phyloP scores from a whole-genome alignment of 2,797 vertebrate genomes.

The Galagoides demidoff region DNA sequence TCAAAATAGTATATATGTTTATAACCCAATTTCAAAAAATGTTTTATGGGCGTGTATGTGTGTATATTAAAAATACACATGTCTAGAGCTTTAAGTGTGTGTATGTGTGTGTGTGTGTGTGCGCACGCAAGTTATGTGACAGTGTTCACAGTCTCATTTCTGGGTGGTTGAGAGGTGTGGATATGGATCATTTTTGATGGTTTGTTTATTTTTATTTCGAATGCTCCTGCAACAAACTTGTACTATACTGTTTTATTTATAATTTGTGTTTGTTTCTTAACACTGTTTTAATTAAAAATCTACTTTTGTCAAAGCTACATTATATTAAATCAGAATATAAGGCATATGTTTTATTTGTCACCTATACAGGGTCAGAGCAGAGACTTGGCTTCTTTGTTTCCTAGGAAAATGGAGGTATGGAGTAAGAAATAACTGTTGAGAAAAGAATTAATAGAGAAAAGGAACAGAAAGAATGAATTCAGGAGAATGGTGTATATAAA shows the following conservation, averaged over 20 bases:
- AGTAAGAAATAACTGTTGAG: neutral
- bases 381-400: slow-evolving; percentile 74
- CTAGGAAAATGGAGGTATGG: neutral
- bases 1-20: neutral
- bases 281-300: neutral
- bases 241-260: neutral
- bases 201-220: neutral
- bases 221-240: neutral
- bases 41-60: neutral
- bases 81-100: neutral
- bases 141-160: neutral
- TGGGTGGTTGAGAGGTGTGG: neutral
- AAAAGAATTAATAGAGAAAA: neutral
- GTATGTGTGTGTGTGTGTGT: neutral
- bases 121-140: neutral
- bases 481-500: slow-evolving; percentile 75
- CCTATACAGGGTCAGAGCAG: slow-evolving; percentile 34
- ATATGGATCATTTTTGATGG: neutral
- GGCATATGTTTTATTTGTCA: slow-evolving; percentile 70
- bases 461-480: slow-evolving; percentile 45
- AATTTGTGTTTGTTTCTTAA: neutral
- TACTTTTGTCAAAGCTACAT: neutral
- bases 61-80: neutral
- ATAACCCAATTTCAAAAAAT: neutral
- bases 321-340: slow-evolving; percentile 52